Evolutionary conservation across 2,888 invertebrate genomes (phyloP), one percentile per base, ranked within the genome.

Genomic region (Hypolimnas misippus): DNA sequence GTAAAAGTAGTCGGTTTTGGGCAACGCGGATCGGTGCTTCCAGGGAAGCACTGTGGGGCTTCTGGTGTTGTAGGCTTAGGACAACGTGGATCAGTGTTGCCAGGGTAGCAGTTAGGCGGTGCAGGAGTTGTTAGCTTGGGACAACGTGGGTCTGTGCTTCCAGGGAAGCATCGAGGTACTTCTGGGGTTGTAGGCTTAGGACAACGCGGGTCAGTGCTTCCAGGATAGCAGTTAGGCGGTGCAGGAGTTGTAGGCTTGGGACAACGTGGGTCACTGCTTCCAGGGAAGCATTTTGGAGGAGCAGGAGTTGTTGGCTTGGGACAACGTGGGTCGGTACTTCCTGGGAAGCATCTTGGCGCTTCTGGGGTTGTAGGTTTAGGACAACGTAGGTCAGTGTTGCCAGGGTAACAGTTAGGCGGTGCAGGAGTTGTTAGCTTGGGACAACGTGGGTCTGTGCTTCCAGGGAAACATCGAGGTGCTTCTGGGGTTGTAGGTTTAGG

Each of bases 401-500:
- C 84, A 5, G 62, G 85, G 55, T 73, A 87, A 52, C 86, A 86
- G 2, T 69, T 70, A 1, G 79, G 78, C 2, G 72, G 70, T 25
- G 14, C 67, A 57, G 76, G 72, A 14, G 76, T 66, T 1, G 81
- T 74, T 35, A 78, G 75, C 52, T 73, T 76, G 62, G 79, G 83
- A 64, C 89, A 89, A 16, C 74, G 75, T 2, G 83, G 83, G n/a
- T 86, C 81, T 0, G 70, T 71, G 1, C 83, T 82, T 38, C 84
- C 84, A 40, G 84, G 83, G 40, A 81, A 83, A 44, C 84, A 83
- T 62, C 61, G 66, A 17, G 75, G 72, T 67, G 79, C 70, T 65
- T 85, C 75, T 60, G 74, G 87, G 21, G 72, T 77, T 63, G 67
- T 73, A 62, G 66, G 72, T 54, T 71, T 58, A 2, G 80, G 81